A percentile compares a stretch with the other conserved stretches of the same genome.
Evolutionary conservation across 1,140 invertebrate genomes (phyloP).

Genomic region (Apis laboriosa): DNA sequence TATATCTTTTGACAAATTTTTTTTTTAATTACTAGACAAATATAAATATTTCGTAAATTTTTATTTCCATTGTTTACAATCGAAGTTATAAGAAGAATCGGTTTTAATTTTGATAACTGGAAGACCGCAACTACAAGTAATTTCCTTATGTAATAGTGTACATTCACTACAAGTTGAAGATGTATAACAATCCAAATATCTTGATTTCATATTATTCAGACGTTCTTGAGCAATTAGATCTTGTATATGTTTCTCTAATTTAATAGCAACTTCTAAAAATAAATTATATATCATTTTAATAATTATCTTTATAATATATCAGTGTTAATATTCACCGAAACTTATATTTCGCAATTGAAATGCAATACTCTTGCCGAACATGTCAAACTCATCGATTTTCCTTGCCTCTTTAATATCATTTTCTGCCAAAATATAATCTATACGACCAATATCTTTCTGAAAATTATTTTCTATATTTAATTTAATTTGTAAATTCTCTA

Average conservation of each 20-base stretch:
- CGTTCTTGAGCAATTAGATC: slow-evolving; percentile 40
- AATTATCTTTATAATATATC: neutral
- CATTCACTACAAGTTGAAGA: slow-evolving; percentile 46
- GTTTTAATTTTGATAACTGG: slow-evolving; percentile 42
- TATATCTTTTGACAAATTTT: neutral
- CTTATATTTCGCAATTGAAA: slow-evolving; percentile 51
- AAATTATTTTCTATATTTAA: slow-evolving; percentile 36
- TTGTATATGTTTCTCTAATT: slow-evolving; percentile 57
- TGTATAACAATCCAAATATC: slow-evolving; percentile 17
- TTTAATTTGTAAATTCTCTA: neutral
- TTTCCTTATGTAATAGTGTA: slow-evolving; percentile 23
- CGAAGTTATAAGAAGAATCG: neutral
- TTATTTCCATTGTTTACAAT: slow-evolving; percentile 12
- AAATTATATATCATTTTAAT: neutral
- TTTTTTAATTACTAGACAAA: neutral
- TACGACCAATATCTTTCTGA: slow-evolving; percentile 18
- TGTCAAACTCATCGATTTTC: slow-evolving; percentile 50
- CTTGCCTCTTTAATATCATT: neutral
- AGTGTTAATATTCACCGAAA: slow-evolving; percentile 40
- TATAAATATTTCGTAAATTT: neutral
- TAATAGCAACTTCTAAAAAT: slow-evolving; percentile 43
- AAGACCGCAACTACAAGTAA: slow-evolving; percentile 47
- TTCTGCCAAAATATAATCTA: neutral
- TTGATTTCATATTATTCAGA: slow-evolving; percentile 39
- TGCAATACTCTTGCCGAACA: slow-evolving; percentile 56